Conservation (phyloP, 2,888 invertebrate genomes). For the Hypercompe scribonia region DNA sequence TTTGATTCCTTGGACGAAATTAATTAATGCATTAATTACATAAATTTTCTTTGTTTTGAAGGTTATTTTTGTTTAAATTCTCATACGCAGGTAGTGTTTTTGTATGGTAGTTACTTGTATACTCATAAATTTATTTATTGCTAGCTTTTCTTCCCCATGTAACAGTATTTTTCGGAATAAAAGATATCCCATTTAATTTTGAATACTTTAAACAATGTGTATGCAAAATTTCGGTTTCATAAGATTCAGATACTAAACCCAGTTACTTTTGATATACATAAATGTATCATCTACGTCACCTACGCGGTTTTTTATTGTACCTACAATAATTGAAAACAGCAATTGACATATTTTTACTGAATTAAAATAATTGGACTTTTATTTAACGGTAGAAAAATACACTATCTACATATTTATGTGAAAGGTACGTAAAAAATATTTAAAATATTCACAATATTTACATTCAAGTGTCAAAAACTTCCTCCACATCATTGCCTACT, state of each 20-base stretch:
- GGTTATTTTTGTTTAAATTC: conserved; percentile 15
- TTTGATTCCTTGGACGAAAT: conserved; percentile 73
- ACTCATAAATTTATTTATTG: background rate
- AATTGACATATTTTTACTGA: background rate
- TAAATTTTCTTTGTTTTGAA: conserved; percentile 53
- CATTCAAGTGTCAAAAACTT: too few species aligned
- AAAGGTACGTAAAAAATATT: too few species aligned
- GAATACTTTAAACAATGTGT: background rate
- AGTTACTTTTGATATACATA: background rate
- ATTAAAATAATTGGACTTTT: too few species aligned
- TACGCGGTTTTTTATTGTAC: background rate
- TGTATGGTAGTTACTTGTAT: too few species aligned
- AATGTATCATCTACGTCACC: background rate
- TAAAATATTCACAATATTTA: too few species aligned
- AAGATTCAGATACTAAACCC: background rate
- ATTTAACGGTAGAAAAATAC: too few species aligned
- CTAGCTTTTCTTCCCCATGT: background rate
- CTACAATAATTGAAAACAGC: too few species aligned
- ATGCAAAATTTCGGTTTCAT: background rate
- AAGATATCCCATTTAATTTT: too few species aligned
- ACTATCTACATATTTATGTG: too few species aligned
- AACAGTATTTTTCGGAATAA: background rate
- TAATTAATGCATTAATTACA: conserved; percentile 78
- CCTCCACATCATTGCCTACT: too few species aligned
- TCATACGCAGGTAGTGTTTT: background rate